Evolutionary conservation across 35 echinoderm and acorn worm genomes (phyloP).

Genomic region (Lytechinus pictus): DNA sequence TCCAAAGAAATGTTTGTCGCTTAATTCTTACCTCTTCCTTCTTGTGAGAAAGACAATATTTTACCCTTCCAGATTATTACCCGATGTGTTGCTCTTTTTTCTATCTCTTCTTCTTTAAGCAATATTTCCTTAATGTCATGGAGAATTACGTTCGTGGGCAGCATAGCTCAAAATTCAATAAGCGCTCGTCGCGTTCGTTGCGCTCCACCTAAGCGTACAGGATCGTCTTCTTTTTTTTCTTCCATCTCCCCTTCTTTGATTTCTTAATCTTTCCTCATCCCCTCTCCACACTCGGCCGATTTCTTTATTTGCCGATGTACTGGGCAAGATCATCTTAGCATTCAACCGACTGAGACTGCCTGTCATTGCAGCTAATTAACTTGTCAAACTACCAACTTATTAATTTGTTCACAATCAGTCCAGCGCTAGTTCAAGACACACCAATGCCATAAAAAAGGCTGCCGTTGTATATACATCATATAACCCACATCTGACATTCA

Average conservation of each 20-base stretch:
- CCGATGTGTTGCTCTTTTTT: slow-evolving; percentile 21
- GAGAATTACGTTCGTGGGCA: slow-evolving; percentile 36
- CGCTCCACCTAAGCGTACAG: slow-evolving; percentile 14
- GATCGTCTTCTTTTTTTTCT: slow-evolving; percentile 6
- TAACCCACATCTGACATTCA: not conserved
- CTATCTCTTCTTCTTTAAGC: not conserved
- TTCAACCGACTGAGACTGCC: slow-evolving; percentile 32
- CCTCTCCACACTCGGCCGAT: slow-evolving; percentile 46
- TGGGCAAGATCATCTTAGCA: slow-evolving; percentile 20
- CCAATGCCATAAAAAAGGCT: not conserved
- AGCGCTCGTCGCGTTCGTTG: not conserved
- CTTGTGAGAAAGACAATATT: slow-evolving; percentile 10
- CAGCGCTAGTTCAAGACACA: not conserved
- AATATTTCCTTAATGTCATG: slow-evolving; percentile 40
- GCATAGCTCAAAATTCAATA: slow-evolving; percentile 50
- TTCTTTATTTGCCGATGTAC: slow-evolving; percentile 50
- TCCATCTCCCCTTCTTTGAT: slow-evolving; percentile 34
- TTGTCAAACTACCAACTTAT: slow-evolving; percentile 50
- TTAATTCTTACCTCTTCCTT: slow-evolving; percentile 27
- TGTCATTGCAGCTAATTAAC: slow-evolving; percentile 49
- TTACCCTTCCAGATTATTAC: slow-evolving; percentile 6
- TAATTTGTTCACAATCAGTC: slow-evolving; percentile 41
- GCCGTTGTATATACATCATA: slow-evolving; percentile 35
- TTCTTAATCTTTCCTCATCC: slow-evolving; percentile 25
- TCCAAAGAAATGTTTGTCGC: slow-evolving; percentile 10